Evolutionary conservation across 2,797 vertebrate genomes (phyloP), one percentile per base, ranked within the genome.

Genomic region (Sus cebifrons): DNA sequence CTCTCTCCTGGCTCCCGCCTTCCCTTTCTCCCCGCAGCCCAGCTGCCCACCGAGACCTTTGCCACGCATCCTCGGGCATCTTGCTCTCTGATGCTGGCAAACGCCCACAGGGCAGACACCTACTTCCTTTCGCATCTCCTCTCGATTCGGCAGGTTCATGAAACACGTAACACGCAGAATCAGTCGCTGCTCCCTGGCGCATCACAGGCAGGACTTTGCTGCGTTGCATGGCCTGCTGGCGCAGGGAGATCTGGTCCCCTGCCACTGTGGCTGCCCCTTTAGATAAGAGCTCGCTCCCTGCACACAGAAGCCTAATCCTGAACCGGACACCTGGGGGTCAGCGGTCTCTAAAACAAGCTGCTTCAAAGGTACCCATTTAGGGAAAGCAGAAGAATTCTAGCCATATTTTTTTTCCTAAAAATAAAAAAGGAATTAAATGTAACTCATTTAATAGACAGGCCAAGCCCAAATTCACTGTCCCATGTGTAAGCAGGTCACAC

Each of bases 111-210:
- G 21, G 17, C 40, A 36, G 11, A 8, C 0, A 1, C 23, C 3
- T 9, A 10, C 0, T 36, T 73, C n/a, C 40, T 15, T 65, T 18
- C 1, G 0, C 2, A 25, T 23, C 18, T 21, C 67, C 44, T 32
- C 56, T 32, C 10, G 32, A 9, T 14, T 0, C 0, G 16, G 29
- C 56, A 11, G 67, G 27, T 44, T 15, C 7, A 0, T 5, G 5
- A 73, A 44, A 21, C 23, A 6, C 23, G 29, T 32, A 23, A 21
- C 5, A 17, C n/a, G 54, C 0, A 5, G 54, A 29, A 18, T 40
- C 4, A 14, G 7, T 18, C 44, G 3, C 29, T 2, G 5, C 4
- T 18, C 2, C 0, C 10, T 0, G 11, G 44, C n/a, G 5, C 32
- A 16, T 12, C 13, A 68, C 14, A 15, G 11, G 2, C 18, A 3